phyloP scores from a whole-genome alignment of 1,140 invertebrate species.

The Hypothenemus hampei region DNA sequence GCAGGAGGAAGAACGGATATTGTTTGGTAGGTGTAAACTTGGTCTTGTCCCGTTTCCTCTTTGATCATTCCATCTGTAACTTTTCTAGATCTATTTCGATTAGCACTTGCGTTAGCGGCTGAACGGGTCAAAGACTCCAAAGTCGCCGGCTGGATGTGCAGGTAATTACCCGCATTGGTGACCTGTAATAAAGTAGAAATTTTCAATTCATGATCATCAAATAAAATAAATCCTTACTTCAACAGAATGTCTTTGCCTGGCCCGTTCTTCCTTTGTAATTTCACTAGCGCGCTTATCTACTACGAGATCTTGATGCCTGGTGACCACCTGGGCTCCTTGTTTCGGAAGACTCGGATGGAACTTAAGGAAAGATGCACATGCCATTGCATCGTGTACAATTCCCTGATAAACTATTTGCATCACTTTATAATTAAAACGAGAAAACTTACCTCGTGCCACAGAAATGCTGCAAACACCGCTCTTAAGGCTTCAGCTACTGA shows the following conservation, averaged over 20 bases:
- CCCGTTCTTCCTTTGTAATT: conserved; percentile 54
- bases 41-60: conserved; percentile 49
- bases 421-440: neutral
- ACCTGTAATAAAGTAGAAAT: conserved; percentile 6
- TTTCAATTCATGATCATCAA: neutral
- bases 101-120: conserved; percentile 67
- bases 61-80: conserved; percentile 51
- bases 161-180: conserved; percentile 65
- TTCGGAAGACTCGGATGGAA: conserved; percentile 87
- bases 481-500: conserved; percentile 88
- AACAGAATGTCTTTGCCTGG: conserved; percentile 76
- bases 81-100: conserved; percentile 54
- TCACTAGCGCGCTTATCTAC: conserved; percentile 48
- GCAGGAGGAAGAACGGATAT: conserved; percentile 78
- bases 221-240: conserved; percentile 55
- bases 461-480: conserved; percentile 89
- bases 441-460: conserved; percentile 83
- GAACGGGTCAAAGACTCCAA: conserved; percentile 70
- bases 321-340: conserved; percentile 70
- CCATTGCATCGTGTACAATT: conserved; percentile 95
- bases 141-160: conserved; percentile 73
- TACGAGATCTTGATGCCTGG: conserved; percentile 44
- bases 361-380: conserved; percentile 92
- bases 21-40: conserved; percentile 49
- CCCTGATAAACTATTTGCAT: conserved; percentile 44